Percentiles rank a stretch among this genome's conserved stretches.
These are phyloP conservation scores for Catamblyrhynchus diadema DNA, from an alignment of 2,797 vertebrate species.

Conservation along the genomic window DNA sequence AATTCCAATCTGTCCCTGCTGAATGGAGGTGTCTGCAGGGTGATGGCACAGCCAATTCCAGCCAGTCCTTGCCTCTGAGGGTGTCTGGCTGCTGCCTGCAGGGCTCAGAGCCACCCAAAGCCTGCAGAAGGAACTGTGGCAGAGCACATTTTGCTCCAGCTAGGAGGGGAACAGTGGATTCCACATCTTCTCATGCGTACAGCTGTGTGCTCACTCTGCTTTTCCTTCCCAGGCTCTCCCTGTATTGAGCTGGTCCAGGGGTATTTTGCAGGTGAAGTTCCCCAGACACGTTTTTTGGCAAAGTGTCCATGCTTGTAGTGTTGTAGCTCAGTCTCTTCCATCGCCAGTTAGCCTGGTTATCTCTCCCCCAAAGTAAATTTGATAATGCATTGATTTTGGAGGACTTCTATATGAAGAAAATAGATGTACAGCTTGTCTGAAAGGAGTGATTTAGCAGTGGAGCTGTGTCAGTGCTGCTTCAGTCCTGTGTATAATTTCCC, in stretches of 20 bases:
- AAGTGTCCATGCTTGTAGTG: neutral
- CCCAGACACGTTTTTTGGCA: neutral
- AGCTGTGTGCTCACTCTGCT: neutral
- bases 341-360: neutral
- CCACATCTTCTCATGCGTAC: neutral
- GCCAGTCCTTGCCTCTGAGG: neutral
- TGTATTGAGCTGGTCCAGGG: neutral
- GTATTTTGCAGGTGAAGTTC: neutral
- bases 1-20: no score
- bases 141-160: slow-evolving; percentile 58
- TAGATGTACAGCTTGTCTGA: neutral
- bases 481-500: slow-evolving; percentile 11
- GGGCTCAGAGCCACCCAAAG: slow-evolving; percentile 67
- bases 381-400: slow-evolving; percentile 3
- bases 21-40: no score
- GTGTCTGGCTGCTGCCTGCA: slow-evolving; percentile 58
- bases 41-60: no score
- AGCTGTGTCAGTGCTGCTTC: neutral
- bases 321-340: neutral
- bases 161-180: slow-evolving; percentile 63
- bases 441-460: neutral
- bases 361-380: slow-evolving; percentile 17
- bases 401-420: neutral
- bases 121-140: slow-evolving; percentile 64
- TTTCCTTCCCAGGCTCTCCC: neutral